A percentile compares a stretch with the other conserved stretches of the same genome.
Evolutionary conservation across 2,888 invertebrate genomes (phyloP).

Genomic region (Drosophila eohydei): DNA sequence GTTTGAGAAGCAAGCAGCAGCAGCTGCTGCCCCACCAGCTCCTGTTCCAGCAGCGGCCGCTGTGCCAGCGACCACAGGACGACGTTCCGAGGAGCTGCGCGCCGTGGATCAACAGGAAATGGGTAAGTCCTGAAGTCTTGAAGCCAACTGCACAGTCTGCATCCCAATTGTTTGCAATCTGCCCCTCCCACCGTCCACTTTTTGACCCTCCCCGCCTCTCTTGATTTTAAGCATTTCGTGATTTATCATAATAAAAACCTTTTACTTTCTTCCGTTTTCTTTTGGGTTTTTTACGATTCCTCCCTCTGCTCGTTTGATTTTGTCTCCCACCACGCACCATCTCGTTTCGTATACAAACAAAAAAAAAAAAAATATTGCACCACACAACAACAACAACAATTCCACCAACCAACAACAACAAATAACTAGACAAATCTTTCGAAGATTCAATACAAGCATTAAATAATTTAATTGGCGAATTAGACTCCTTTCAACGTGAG

Average conservation of each 20-base stretch:
- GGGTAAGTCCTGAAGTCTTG: constrained; percentile 75
- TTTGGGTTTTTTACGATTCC: constrained; percentile 46
- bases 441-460: constrained; percentile 85
- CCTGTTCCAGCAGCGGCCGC: constrained; percentile 33
- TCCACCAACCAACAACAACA: constrained; percentile 39
- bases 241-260: constrained; percentile 21
- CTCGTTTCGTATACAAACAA: constrained; percentile 41
- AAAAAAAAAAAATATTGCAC: constrained; percentile 49
- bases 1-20: constrained; percentile 84
- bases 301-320: constrained; percentile 50
- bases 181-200: neutral
- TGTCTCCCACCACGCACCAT: constrained; percentile 37
- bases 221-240: constrained; percentile 11
- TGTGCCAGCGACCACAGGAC: constrained; percentile 19
- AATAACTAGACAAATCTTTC: constrained; percentile 84
- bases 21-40: constrained; percentile 61
- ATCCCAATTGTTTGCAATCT: constrained; percentile 3
- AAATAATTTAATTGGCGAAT: constrained; percentile 86
- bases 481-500: constrained; percentile 85
- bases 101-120: constrained; percentile 78
- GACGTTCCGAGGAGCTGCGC: constrained; percentile 65
- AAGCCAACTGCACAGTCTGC: constrained; percentile 10
- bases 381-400: constrained; percentile 51
- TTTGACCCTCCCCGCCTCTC: constrained; percentile 8
- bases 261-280: constrained; percentile 41